phyloP scores from a whole-genome alignment of 2,888 invertebrate genomes.

The Keiferia lycopersicella region DNA sequence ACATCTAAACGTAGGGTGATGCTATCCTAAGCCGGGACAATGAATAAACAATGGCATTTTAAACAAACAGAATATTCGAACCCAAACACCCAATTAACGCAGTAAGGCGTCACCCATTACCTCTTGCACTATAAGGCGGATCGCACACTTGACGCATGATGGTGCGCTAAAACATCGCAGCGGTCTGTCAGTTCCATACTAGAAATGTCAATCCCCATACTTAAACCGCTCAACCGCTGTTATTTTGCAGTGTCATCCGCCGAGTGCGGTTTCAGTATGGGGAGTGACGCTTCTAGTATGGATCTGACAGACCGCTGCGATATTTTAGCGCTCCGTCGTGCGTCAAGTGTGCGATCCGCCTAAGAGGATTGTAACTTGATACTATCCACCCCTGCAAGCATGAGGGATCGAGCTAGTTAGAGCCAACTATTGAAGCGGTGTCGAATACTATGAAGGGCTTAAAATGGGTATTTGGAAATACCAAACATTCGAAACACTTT shows the following conservation, averaged over 20 bases:
- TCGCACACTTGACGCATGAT: no score
- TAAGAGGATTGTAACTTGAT: slow-evolving; percentile 76
- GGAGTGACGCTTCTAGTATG: no score
- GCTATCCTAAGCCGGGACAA: not conserved
- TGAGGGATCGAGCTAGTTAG: slow-evolving; percentile 34
- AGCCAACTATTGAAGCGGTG: not conserved
- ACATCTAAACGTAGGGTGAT: not conserved
- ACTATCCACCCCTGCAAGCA: slow-evolving; percentile 58
- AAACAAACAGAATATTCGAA: not conserved
- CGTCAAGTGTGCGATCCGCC: no score
- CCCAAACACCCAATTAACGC: slow-evolving; percentile 21
- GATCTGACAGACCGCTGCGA: no score
- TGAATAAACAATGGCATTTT: not conserved
- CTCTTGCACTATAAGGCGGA: slow-evolving; percentile 49
- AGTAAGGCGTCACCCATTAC: slow-evolving; percentile 54
- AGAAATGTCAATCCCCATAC: no score
- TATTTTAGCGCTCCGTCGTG: no score
- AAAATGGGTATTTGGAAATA: not conserved
- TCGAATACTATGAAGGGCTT: not conserved
- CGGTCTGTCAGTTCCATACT: no score
- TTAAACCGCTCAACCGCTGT: no score
- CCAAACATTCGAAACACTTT: no score
- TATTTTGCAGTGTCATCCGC: no score
- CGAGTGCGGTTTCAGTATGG: no score
- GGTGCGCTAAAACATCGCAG: no score